Conservation (phyloP, 2,113 vertebrate species). For the Mobula hypostoma region DNA sequence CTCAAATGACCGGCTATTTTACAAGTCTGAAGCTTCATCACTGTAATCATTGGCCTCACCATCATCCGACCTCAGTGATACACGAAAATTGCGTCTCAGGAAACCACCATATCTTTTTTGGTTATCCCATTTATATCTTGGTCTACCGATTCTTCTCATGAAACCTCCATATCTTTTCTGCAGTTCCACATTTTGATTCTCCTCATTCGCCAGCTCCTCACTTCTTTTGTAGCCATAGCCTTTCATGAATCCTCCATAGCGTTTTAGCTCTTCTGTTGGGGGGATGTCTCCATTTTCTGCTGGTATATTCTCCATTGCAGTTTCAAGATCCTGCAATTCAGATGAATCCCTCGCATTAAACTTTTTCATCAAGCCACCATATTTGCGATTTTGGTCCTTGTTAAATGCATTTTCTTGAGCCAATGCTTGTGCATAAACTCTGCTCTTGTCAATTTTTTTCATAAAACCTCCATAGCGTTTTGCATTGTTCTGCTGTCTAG, state of each 20-base stretch:
- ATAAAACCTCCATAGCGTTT: conserved; percentile 71
- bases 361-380: conserved; percentile 54
- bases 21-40: conserved; percentile 60
- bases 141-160: conserved; percentile 78
- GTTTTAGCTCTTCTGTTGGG: conserved; percentile 56
- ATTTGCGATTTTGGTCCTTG: conserved; percentile 53
- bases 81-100: conserved; percentile 86
- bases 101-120: conserved; percentile 90
- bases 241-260: conserved; percentile 76
- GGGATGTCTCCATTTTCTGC: conserved; percentile 40
- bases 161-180: conserved; percentile 96
- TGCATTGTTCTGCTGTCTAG: conserved; percentile 39
- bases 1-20: conserved; percentile 42
- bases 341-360: conserved; percentile 49
- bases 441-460: conserved; percentile 67
- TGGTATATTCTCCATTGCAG: background rate
- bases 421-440: conserved; percentile 50
- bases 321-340: conserved; percentile 34
- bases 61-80: conserved; percentile 73
- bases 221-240: conserved; percentile 74
- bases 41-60: conserved; percentile 64
- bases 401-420: conserved; percentile 57
- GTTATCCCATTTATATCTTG: conserved; percentile 90
- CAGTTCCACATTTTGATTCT: conserved; percentile 60
- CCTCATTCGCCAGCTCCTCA: conserved; percentile 45